Base-by-base conservation (phyloP, 1,140 invertebrate genomes). In the Melanaphis sacchari region DNA sequence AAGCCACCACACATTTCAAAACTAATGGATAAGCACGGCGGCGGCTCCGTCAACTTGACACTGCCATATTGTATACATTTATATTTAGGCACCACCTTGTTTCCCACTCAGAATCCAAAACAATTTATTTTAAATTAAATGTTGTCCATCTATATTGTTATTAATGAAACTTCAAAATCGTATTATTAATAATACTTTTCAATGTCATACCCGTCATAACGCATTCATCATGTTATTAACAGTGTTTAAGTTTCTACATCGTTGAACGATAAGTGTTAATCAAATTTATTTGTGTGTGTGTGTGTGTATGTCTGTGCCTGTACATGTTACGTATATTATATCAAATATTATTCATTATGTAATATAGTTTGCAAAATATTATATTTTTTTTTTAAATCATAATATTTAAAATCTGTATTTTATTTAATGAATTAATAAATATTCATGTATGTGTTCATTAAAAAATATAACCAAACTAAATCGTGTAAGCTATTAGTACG, bases 81-180 rank as follows among this genome's bases (percentile, higher is more conserved):
- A 76, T 76, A n/a, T 76, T n/a, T 36, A n/a, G 4, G 31, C 15
- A n/a, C 59, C 31, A 21, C 15, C 59, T 76, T 76, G 31, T 76
- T n/a, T 8, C 31, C 15, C 59, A 18, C 31, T 76, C 59, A 36
- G 31, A 76, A 76, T n/a, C 59, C 59, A 76, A 76, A 76, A n/a
- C 31, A 76, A 76, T 76, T 76, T 76, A 76, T 76, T 76, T 76
- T 76, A 76, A 76, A 76, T 76, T 76, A 82, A 22, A 36, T 40
- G 22, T 82, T 82, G 81, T 24, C 40, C 82, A 84, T 84, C 38
- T 38, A 84, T 84, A 84, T 40, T 8, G 38, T 89, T 89, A 52
- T 89, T 89, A 89, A 89, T 52, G 87, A 52, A 52, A 49, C 46
- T 49, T 52, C 87, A 38, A 52, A 49, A 52, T 52, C 46, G 46